These are phyloP conservation scores for Polypterus senegalus DNA, from an alignment of 2,113 vertebrate genomes.

Conservation along the genomic window DNA sequence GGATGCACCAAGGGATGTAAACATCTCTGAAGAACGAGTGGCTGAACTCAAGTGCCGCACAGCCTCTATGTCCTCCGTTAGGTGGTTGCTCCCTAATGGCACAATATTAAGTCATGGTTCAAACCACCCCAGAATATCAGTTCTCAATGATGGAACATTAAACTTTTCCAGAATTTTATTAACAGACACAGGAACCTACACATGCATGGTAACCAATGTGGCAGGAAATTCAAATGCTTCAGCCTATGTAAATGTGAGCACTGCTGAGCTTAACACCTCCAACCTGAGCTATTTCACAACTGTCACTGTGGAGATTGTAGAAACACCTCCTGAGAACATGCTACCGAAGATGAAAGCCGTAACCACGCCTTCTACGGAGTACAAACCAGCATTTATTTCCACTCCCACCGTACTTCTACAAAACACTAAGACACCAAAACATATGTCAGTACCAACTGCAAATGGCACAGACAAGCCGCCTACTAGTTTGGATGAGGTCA, in stretches of 20 bases:
- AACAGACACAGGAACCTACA: slow-evolving; percentile 81
- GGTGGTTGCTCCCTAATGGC: slow-evolving; percentile 87
- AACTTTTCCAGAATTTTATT: slow-evolving; percentile 87
- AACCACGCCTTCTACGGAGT: slow-evolving; percentile 78
- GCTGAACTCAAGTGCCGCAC: slow-evolving; percentile 87
- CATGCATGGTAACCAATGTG: slow-evolving; percentile 96
- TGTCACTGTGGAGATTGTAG: slow-evolving; percentile 84
- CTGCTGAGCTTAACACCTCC: slow-evolving; percentile 91
- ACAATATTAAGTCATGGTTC: slow-evolving; percentile 89
- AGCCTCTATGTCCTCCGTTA: slow-evolving; percentile 83
- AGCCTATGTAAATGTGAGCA: slow-evolving; percentile 90
- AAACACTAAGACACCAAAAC: slow-evolving; percentile 75
- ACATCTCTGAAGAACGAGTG: slow-evolving; percentile 86
- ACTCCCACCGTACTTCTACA: slow-evolving; percentile 85
- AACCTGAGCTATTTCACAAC: slow-evolving; percentile 96
- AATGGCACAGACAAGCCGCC: slow-evolving; percentile 59
- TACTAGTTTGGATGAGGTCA: slow-evolving; percentile 89
- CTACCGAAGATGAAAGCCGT: slow-evolving; percentile 76
- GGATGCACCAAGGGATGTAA: slow-evolving; percentile 82
- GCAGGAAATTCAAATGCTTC: slow-evolving; percentile 93
- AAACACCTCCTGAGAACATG: slow-evolving; percentile 69
- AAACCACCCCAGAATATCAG: slow-evolving; percentile 73
- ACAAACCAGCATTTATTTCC: slow-evolving; percentile 89
- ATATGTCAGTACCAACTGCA: slow-evolving; percentile 63
- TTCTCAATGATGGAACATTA: slow-evolving; percentile 86